These are phyloP conservation scores for Antitype chi DNA, from an alignment of 2,888 invertebrate genomes.

Conservation along the genomic window DNA sequence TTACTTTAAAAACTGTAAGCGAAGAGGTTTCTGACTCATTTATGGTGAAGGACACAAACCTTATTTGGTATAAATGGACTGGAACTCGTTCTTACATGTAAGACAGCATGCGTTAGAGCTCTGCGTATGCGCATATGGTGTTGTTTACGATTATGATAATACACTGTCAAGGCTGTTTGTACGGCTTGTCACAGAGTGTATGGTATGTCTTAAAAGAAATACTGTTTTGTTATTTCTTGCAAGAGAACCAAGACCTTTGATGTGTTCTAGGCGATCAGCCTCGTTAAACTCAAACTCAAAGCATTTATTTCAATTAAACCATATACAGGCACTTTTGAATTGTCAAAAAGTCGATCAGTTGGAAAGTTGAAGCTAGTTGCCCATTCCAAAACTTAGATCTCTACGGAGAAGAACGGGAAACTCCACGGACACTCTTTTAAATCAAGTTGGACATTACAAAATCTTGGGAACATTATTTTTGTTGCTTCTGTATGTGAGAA, in stretches of 20 bases:
- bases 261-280: background rate
- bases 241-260: background rate
- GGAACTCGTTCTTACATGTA: slow-evolving; percentile 8
- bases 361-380: too few species aligned
- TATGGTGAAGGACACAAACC: slow-evolving; percentile 36
- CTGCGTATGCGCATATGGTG: slow-evolving; percentile 11
- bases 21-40: slow-evolving; percentile 41
- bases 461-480: too few species aligned
- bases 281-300: too few species aligned
- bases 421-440: too few species aligned
- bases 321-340: too few species aligned
- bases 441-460: too few species aligned
- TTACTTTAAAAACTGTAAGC: slow-evolving; percentile 23
- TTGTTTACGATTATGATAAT: slow-evolving; percentile 34
- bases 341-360: too few species aligned
- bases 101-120: background rate
- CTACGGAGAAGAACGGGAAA: too few species aligned
- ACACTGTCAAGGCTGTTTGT: slow-evolving; percentile 6
- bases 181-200: background rate
- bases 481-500: too few species aligned
- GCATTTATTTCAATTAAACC: too few species aligned
- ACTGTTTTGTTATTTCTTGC: background rate
- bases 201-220: background rate
- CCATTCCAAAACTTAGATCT: too few species aligned
- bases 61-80: slow-evolving; percentile 12